Conservation (phyloP, 92 coral and sea anemone species). For the Blastomussa wellsi region DNA sequence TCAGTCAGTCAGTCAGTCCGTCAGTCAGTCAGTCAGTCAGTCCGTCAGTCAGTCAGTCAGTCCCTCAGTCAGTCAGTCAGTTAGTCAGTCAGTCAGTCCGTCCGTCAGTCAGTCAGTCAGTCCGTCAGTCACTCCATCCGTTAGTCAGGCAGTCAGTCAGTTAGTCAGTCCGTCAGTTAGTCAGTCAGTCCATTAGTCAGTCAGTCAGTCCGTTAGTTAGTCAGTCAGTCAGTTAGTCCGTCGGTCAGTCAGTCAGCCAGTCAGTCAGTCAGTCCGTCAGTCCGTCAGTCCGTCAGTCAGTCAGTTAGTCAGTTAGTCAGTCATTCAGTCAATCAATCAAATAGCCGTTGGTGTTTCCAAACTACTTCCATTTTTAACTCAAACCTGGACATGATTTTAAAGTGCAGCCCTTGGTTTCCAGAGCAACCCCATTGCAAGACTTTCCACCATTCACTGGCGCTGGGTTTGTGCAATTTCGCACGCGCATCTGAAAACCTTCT, state of each 20-base stretch:
- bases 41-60: neutral
- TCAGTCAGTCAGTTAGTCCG: neutral
- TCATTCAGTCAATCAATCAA: too few relatives aligned
- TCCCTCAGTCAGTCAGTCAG: neutral
- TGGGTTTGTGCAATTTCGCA: constrained; percentile 23
- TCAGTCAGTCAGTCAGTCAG: neutral
- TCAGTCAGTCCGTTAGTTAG: neutral
- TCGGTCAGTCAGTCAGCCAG: neutral
- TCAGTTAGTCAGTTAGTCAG: too few relatives aligned
- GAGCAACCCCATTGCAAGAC: constrained; percentile 5
- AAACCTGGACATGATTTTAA: constrained; percentile 11
- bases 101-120: too few relatives aligned
- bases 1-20: too few relatives aligned
- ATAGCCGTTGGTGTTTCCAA: too few relatives aligned
- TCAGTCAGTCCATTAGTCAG: neutral
- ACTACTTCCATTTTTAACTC: neutral
- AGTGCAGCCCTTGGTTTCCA: constrained; percentile 3
- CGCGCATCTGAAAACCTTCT: constrained; percentile 7
- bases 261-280: neutral
- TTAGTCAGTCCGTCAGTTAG: too few relatives aligned
- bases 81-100: neutral
- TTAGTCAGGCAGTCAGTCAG: too few relatives aligned
- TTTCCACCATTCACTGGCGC: constrained; percentile 18
- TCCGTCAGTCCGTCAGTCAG: too few relatives aligned
- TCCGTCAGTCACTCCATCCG: too few relatives aligned